These are phyloP conservation scores for Sebastes schlegelii DNA, from an alignment of 2,113 vertebrate genomes.

Conservation along the genomic window DNA sequence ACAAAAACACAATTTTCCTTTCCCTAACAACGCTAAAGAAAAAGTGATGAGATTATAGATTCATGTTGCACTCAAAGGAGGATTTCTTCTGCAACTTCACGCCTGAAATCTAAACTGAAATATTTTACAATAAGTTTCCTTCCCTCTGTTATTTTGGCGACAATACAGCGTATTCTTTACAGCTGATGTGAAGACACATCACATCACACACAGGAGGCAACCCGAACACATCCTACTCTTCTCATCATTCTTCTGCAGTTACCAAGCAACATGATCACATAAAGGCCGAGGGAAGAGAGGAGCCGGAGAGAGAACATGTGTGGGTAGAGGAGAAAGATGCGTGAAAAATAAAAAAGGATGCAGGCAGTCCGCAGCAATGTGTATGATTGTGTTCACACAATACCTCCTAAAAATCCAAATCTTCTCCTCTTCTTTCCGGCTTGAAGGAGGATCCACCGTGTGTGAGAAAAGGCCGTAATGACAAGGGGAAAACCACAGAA, in stretches of 20 bases:
- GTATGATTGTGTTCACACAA: constrained; percentile 30
- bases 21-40: not conserved
- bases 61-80: not conserved
- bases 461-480: not conserved
- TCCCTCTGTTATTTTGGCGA: not conserved
- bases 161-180: constrained; percentile 25
- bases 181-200: constrained; percentile 66
- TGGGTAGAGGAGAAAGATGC: constrained; percentile 73
- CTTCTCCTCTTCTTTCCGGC: constrained; percentile 19
- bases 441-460: not conserved
- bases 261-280: constrained; percentile 81
- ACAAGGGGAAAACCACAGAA: not conserved
- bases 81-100: not conserved
- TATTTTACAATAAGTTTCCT: not conserved
- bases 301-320: constrained; percentile 71
- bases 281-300: constrained; percentile 63
- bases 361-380: constrained; percentile 50
- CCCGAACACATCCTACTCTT: constrained; percentile 70
- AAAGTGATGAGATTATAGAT: not conserved
- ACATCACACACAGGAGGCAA: constrained; percentile 56
- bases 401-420: not conserved
- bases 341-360: constrained; percentile 60
- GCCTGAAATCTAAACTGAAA: not conserved
- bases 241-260: constrained; percentile 78
- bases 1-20: not conserved